Conservation (phyloP, 2,797 vertebrate species). For the Melanotaenia trifasciata region DNA sequence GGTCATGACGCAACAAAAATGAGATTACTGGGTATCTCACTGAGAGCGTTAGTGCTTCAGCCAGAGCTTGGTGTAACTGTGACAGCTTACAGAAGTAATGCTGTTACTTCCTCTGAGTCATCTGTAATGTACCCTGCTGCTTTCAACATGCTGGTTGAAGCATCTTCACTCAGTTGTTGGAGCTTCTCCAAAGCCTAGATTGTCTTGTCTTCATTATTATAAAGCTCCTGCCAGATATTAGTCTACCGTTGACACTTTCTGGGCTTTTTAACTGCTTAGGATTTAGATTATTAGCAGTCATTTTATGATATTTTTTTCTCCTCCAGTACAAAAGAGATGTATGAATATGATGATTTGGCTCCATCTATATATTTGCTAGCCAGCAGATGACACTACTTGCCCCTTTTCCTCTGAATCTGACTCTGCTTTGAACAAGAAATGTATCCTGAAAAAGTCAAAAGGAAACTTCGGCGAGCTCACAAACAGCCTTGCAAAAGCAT, state of each 20-base stretch:
- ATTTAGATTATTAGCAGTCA: no score
- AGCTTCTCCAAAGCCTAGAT: not conserved
- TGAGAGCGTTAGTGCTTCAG: not conserved
- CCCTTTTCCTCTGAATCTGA: not conserved
- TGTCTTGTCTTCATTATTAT: no score
- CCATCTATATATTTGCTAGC: not conserved
- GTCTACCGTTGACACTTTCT: no score
- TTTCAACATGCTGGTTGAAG: not conserved
- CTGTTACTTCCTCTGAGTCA: not conserved
- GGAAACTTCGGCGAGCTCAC: not conserved
- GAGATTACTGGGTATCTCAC: conserved; percentile 15
- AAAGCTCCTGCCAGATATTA: no score
- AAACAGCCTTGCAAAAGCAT: not conserved
- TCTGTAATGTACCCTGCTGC: not conserved
- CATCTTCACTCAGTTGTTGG: not conserved
- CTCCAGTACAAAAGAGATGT: not conserved
- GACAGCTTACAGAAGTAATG: not conserved
- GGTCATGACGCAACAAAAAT: conserved; percentile 7
- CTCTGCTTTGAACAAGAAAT: not conserved
- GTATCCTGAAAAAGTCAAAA: no score
- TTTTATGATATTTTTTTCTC: not conserved
- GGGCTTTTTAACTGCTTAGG: no score
- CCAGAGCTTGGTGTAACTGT: not conserved
- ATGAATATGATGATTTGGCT: no score
- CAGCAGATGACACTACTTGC: not conserved